A percentile compares a stretch with the other conserved stretches of the same genome.
Evolutionary conservation across 2,113 vertebrate species (phyloP).

Genomic region (Dasyprocta punctata): DNA sequence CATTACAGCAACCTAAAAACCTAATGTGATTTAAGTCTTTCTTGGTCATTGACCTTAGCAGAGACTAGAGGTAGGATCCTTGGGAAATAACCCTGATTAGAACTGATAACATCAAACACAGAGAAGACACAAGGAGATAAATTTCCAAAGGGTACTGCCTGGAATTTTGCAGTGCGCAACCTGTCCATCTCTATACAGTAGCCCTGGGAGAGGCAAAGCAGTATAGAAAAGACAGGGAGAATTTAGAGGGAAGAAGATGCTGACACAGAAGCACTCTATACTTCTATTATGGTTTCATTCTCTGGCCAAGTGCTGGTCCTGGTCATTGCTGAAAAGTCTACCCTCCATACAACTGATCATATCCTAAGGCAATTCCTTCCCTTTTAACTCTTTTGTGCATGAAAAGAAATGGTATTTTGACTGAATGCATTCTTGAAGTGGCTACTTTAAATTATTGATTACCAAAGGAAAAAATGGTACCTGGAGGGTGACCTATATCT

Average conservation of each 20-base stretch:
- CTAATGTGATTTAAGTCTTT: background rate
- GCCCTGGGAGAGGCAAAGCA: background rate
- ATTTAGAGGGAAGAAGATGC: background rate
- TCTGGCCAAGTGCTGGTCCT: background rate
- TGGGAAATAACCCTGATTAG: background rate
- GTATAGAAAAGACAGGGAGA: background rate
- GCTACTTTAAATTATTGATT: background rate
- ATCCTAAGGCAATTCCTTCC: background rate
- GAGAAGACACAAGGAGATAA: background rate
- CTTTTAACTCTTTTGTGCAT: background rate
- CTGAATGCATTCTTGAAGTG: background rate
- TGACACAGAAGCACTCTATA: background rate
- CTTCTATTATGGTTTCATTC: background rate
- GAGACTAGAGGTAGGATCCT: background rate
- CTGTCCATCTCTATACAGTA: background rate
- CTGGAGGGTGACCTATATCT: background rate
- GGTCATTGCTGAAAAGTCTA: background rate
- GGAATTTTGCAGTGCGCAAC: background rate
- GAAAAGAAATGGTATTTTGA: background rate
- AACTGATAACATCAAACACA: background rate
- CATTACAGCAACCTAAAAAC: background rate
- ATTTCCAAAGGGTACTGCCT: background rate
- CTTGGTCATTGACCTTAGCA: background rate
- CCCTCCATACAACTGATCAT: background rate
- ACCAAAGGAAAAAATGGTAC: background rate